Conservation (phyloP, 2,797 vertebrate genomes). For the Coluber constrictor region DNA sequence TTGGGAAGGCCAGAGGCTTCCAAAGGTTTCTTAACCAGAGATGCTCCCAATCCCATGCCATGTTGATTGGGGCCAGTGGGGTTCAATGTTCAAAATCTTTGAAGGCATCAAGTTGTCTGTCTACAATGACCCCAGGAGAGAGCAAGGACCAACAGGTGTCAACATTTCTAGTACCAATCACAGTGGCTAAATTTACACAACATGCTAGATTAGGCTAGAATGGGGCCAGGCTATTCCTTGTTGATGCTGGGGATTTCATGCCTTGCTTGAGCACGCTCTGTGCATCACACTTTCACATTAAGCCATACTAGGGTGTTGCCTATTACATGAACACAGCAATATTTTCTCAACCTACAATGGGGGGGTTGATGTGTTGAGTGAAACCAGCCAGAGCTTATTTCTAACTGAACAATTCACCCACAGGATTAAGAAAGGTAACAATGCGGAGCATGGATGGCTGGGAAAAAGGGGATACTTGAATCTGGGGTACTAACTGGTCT, state of each 20-base stretch:
- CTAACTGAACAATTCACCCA: neutral
- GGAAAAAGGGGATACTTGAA: neutral
- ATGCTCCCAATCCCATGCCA: neutral
- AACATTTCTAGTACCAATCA: neutral
- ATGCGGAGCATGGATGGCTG: neutral
- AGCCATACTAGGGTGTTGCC: neutral
- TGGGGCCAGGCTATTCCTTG: neutral
- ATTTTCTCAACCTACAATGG: neutral
- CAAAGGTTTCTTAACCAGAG: neutral
- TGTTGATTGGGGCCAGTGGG: neutral
- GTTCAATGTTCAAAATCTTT: neutral
- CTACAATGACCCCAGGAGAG: neutral
- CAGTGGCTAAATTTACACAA: neutral
- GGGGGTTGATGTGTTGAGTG: neutral
- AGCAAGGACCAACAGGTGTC: neutral
- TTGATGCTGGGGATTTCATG: neutral
- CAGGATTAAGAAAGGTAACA: neutral
- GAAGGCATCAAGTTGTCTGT: neutral
- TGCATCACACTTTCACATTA: neutral
- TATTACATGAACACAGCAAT: neutral
- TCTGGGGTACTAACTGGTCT: neutral
- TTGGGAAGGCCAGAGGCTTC: neutral
- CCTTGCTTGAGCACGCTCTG: neutral
- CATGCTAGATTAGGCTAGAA: neutral
- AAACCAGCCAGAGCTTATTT: neutral